These are phyloP conservation scores for Dolichomitus sp. DNA, from an alignment of 2,888 invertebrate species.

Conservation along the genomic window DNA sequence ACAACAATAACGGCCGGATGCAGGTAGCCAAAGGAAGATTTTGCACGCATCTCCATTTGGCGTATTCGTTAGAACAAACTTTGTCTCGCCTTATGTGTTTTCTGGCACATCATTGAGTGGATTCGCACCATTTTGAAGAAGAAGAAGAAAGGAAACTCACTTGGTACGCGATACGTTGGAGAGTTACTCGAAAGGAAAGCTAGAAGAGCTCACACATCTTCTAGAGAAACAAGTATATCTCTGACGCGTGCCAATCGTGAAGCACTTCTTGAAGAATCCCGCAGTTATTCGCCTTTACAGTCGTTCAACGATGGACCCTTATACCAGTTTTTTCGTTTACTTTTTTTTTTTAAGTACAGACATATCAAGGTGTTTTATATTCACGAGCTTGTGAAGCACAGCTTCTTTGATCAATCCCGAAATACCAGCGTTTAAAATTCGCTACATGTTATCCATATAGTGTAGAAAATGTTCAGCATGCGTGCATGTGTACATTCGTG, in stretches of 20 bases:
- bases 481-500: slow-evolving; percentile 67
- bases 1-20: slow-evolving; percentile 60
- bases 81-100: slow-evolving; percentile 4
- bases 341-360: not conserved
- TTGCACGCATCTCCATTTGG: slow-evolving; percentile 30
- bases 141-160: not conserved
- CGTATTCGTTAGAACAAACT: slow-evolving; percentile 27
- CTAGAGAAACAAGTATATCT: slow-evolving; percentile 77
- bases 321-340: not conserved
- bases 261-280: slow-evolving; percentile 36
- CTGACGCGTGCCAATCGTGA: slow-evolving; percentile 84
- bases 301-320: not conserved
- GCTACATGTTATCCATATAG: slow-evolving; percentile 31
- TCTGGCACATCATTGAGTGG: not conserved
- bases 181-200: slow-evolving; percentile 23
- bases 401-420: slow-evolving; percentile 58
- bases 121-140: slow-evolving; percentile 35
- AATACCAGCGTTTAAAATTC: slow-evolving; percentile 51
- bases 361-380: slow-evolving; percentile 9
- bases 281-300: not conserved
- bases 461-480: slow-evolving; percentile 36
- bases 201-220: slow-evolving; percentile 45
- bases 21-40: slow-evolving; percentile 36
- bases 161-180: slow-evolving; percentile 32
- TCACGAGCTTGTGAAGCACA: slow-evolving; percentile 22